phyloP scores from a whole-genome alignment of 2,113 vertebrate genomes.

The Nothobranchius furzeri region DNA sequence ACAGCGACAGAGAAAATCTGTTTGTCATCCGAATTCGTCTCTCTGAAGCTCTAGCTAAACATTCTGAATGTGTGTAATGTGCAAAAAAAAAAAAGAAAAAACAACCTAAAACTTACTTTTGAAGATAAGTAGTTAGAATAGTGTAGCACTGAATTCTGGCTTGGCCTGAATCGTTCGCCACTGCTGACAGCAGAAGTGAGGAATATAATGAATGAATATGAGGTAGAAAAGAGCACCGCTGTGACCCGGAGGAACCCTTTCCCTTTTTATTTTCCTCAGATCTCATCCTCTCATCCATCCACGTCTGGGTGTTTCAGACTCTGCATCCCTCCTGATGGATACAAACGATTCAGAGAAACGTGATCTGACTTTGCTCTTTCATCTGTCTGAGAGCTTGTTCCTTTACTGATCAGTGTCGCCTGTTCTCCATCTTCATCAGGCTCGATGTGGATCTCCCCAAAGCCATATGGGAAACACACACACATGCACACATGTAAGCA shows the following conservation, averaged over 20 bases:
- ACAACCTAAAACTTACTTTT: too few species aligned
- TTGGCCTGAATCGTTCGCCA: slow-evolving; percentile 9
- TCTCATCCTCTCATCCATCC: slow-evolving; percentile 42
- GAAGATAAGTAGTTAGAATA: slow-evolving; percentile 1
- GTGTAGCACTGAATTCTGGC: slow-evolving; percentile 15
- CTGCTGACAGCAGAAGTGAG: slow-evolving; percentile 39
- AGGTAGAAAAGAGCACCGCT: slow-evolving; percentile 19
- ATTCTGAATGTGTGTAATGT: too few species aligned
- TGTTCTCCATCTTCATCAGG: slow-evolving; percentile 60
- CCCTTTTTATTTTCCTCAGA: slow-evolving; percentile 12
- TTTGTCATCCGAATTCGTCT: too few species aligned
- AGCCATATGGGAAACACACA: slow-evolving; percentile 27
- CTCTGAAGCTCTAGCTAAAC: too few species aligned
- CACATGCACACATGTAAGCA: background rate
- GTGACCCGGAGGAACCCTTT: slow-evolving; percentile 31
- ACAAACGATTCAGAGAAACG: slow-evolving; percentile 55
- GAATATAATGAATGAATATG: slow-evolving; percentile 45
- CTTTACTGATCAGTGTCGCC: slow-evolving; percentile 44
- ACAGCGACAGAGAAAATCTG: too few species aligned
- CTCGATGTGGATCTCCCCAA: slow-evolving; percentile 11
- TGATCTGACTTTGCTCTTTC: slow-evolving; percentile 41
- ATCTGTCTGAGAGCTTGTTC: slow-evolving; percentile 27
- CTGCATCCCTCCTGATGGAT: slow-evolving; percentile 41
- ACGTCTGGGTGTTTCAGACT: slow-evolving; percentile 17
- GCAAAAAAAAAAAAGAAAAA: too few species aligned